phyloP scores from a whole-genome alignment of 1,140 invertebrate genomes.

The Pseudomyrmex gracilis region DNA sequence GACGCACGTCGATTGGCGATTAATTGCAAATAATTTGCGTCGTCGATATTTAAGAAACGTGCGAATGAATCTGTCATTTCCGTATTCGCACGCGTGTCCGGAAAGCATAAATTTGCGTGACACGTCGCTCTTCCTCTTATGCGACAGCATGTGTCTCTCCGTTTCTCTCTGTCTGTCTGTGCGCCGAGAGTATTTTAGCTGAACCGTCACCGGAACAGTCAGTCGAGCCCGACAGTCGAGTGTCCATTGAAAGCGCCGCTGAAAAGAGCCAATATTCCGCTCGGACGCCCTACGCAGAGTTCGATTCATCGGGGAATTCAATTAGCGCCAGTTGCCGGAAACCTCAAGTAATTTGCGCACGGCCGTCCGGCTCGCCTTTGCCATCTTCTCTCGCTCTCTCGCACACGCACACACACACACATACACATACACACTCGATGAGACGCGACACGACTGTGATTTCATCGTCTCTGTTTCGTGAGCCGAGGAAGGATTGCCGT shows the following conservation, averaged over 20 bases:
- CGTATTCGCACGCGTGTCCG: neutral
- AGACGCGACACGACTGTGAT: slow-evolving; percentile 23
- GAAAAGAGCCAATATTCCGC: slow-evolving; percentile 83
- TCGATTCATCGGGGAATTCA: slow-evolving; percentile 84
- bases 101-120: too few relatives aligned
- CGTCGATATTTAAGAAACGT: neutral
- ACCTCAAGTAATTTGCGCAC: slow-evolving; percentile 84
- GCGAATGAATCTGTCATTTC: neutral
- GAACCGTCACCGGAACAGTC: slow-evolving; percentile 9
- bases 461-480: slow-evolving; percentile 13
- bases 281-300: slow-evolving; percentile 76
- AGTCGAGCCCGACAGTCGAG: slow-evolving; percentile 33
- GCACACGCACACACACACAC: neutral
- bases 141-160: too few relatives aligned
- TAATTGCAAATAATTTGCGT: neutral
- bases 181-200: slow-evolving; percentile 30
- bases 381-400: too few relatives aligned
- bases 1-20: too few relatives aligned
- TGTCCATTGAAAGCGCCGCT: slow-evolving; percentile 73
- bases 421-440: neutral
- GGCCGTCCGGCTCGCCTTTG: slow-evolving; percentile 12
- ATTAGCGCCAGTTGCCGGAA: slow-evolving; percentile 84
- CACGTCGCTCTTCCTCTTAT: too few relatives aligned
- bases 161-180: neutral
- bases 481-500: neutral